These are phyloP conservation scores for Gopherus evgoodei DNA, from an alignment of 2,113 vertebrate genomes.

Conservation along the genomic window DNA sequence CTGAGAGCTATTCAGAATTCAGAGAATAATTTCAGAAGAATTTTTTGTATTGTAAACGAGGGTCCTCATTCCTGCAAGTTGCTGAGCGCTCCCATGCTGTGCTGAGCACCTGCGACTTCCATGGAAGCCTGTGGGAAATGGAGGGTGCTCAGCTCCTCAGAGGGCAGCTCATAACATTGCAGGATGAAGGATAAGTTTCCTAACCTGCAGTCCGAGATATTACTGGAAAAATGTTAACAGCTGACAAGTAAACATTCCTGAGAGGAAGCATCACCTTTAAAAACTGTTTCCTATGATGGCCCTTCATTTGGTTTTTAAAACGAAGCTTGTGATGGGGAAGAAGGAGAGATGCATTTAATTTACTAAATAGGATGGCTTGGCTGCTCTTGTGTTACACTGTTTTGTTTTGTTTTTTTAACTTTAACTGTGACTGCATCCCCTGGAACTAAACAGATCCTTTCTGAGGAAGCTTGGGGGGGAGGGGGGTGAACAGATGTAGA, in stretches of 20 bases:
- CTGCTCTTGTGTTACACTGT: conserved; percentile 5
- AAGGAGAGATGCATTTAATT: not conserved
- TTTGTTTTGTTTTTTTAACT: not conserved
- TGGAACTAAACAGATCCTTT: conserved; percentile 30
- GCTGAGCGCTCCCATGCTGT: not conserved
- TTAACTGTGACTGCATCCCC: not conserved
- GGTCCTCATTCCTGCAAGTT: not conserved
- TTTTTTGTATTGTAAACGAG: not conserved
- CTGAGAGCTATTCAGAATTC: not conserved
- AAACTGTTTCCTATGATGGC: not conserved
- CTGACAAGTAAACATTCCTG: not conserved
- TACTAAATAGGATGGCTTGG: not conserved
- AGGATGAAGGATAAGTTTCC: not conserved
- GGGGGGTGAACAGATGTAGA: conserved; percentile 71
- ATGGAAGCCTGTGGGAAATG: not conserved
- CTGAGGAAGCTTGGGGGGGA: conserved; percentile 41
- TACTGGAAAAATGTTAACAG: not conserved
- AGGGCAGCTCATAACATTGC: accelerated
- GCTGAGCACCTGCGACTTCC: not conserved
- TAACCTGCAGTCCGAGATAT: accelerated
- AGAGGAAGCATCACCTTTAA: not conserved
- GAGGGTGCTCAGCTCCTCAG: not conserved
- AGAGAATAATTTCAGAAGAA: not conserved
- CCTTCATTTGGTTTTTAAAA: not conserved
- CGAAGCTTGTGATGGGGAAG: not conserved